Evolutionary conservation across 2,888 invertebrate species (phyloP), one percentile per base, ranked within the genome.

Genomic region (Uloborus plumipes): DNA sequence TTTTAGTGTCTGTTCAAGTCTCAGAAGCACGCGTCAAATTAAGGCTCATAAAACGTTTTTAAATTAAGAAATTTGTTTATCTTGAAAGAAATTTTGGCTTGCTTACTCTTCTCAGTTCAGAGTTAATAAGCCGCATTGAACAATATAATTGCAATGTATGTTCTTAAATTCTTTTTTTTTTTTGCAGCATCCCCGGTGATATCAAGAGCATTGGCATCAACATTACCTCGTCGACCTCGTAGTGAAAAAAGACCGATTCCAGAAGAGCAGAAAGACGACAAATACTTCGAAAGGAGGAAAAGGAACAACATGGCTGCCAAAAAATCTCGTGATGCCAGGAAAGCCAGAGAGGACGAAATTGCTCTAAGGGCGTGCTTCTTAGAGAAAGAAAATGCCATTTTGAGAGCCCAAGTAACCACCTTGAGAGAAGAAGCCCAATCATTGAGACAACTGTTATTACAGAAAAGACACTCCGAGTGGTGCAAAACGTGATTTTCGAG

Each of bases 301-400:
- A 90, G 96, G 13, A 97, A 97, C 89, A 97, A 97, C 89, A 93
- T 94, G 88, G 97, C 97, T 0, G 97, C 96, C 0, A 97, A 97
- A 89, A 97, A 96, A 89, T 95, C 95, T 0, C 89, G 97, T 47
- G 97, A 97, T 88, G 95, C 95, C 0, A 90, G 97, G 31, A 93
- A 96, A 89, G 92, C 94, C 67, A 90, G 96, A 47, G 96, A 97
- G 88, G 96, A 97, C 89, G 94, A 95, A 89, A 93, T 96, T 86
- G 96, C 96, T 0, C 92, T 95, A 88, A 92, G 94, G 70, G 96
- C 96, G 0, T 94, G 94, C 47, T 91, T 94, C 76, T 89, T 96
- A 31, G 96, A 96, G 88, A 95, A 95, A 88, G 96, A 96, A 89
- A 96, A 96, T 88, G 94, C 95, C 0, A 92, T 95, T 13, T 90